Evolutionary conservation across 2,888 invertebrate species (phyloP), one percentile per base, ranked within the genome.

Genomic region (Cryptus armator): DNA sequence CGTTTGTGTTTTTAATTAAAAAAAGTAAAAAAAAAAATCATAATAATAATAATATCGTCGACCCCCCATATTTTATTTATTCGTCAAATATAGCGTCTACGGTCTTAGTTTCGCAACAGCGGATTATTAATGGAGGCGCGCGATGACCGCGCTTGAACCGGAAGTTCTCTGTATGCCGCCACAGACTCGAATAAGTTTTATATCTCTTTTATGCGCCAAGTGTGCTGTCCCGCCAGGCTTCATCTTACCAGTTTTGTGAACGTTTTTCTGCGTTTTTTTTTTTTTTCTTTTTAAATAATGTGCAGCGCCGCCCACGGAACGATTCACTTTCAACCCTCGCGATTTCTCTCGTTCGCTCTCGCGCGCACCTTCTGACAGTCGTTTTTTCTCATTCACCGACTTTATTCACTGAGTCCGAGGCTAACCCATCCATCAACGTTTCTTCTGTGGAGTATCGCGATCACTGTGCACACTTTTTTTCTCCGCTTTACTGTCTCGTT

Each of bases 161-260:
- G 71, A 71, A 71, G 48, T 71, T 4, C 16, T 16, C n/a, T 16
- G 37, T 53, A 53, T 53, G 37, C 32, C n/a, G n/a, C n/a, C 68
- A 68, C 46, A 24, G 16, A 29, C 68, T 12, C 5, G 46, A 32
- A 51, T 68, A 48, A 66, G 48, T 29, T 48, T 68, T 37, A 53
- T 70, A 16, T 19, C 16, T 53, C 37, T 53, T 37, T 48, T 46
- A 32, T 24, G 12, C 70, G 70, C 29, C 32, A 32, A 51, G 48
- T 4, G 10, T 12, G 51, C 51, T 10, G 67, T 68, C 67, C 24
- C 6, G 46, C 24, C 12, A 3, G 29, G 6, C 56, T 59, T 56
- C 44, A 12, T 56, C 43, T 43, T 44, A 14, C 19, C 44, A 72
- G 53, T 56, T 72, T 72, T 32, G 19, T 43, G 37, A 43, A 37